phyloP scores from a whole-genome alignment of 2,797 vertebrate species.

The Adrianichthys oophorus region DNA sequence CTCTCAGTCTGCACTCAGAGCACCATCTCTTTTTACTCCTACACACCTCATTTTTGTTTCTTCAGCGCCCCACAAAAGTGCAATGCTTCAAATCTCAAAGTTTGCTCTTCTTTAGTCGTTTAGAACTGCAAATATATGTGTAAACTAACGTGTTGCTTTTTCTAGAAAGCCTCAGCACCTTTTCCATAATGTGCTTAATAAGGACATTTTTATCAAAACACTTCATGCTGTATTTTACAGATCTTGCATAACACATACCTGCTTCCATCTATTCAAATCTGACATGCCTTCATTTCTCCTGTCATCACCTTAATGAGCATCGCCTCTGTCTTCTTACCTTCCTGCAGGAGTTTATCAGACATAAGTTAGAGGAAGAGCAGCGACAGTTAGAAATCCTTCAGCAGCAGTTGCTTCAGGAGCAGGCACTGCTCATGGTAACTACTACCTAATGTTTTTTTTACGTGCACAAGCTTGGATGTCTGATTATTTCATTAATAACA shows the following conservation, averaged over 20 bases:
- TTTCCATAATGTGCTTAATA: too few species aligned
- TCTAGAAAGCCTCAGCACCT: too few species aligned
- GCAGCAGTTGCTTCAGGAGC: conserved; percentile 95
- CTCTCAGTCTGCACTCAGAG: conserved; percentile 54
- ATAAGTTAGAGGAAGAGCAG: conserved; percentile 95
- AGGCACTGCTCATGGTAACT: conserved; percentile 93
- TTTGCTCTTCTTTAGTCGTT: too few species aligned
- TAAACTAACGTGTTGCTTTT: too few species aligned
- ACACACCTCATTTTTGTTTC: conserved; percentile 23
- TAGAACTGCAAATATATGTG: too few species aligned
- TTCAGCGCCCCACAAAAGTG: neutral
- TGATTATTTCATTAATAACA: conserved; percentile 1
- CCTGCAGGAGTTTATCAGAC: conserved; percentile 92
- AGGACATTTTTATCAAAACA: conserved; percentile 8
- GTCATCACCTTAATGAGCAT: conserved; percentile 29
- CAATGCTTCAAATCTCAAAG: too few species aligned
- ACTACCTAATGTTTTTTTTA: conserved; percentile 26
- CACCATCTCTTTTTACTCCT: conserved; percentile 26
- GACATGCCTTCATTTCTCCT: conserved; percentile 26
- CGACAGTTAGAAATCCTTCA: conserved; percentile 94
- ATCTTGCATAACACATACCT: conserved; percentile 31
- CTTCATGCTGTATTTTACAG: conserved; percentile 15
- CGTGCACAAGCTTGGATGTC: conserved; percentile 14
- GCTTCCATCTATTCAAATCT: conserved; percentile 16
- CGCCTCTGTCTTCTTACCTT: conserved; percentile 43